Base-by-base conservation (phyloP, 2,888 invertebrate genomes). In the Rugalucina vietnamica region DNA sequence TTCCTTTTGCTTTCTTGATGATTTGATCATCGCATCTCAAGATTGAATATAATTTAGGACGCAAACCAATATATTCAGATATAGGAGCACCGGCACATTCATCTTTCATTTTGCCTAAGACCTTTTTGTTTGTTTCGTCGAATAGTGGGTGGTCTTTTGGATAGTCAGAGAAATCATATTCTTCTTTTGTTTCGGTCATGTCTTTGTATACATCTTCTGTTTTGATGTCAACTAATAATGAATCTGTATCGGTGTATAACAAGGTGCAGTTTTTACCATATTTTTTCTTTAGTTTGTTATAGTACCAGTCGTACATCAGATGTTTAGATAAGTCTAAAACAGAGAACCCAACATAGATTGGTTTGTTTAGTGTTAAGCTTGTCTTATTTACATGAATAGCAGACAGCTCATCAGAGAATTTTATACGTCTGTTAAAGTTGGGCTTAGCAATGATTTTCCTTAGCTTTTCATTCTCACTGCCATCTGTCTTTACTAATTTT, bases 131-230 rank as follows among this genome's bases (percentile, higher is more conserved):
- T 54, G 72, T 76, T 43, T 74, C 71, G 78, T 81, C 81, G 57
- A 81, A 39, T n/a, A 87, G 75, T 71, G 79, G 77, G 50, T 87
- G 75, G 29, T 85, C 57, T 76, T 82, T 76, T 39, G 79, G 81
- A 60, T 82, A 81, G 43, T 79, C 77, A 74, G 76, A 81, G 49
- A 83, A 79, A 73, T 87, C 82, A 78, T 75, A 83, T 24, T 73
- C 49, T 27, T 82, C 71, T 79, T 79, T 82, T 57, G 71, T 76
- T 32, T 80, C 73, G 32, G 60, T 54, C 71, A 91, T 86, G 81
- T 93, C 93, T 81, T 91, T 87, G 90, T 95, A 95, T 57, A 95
- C 79, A 86, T 95, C 93, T 12, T 91, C 80, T 24, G 92, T 93
- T 43, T 86, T 81, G 18, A 95, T 91, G 39, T 91, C 87, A 81